Base-by-base conservation (phyloP, 2,888 invertebrate species). In the Pasiphila rectangulata region DNA sequence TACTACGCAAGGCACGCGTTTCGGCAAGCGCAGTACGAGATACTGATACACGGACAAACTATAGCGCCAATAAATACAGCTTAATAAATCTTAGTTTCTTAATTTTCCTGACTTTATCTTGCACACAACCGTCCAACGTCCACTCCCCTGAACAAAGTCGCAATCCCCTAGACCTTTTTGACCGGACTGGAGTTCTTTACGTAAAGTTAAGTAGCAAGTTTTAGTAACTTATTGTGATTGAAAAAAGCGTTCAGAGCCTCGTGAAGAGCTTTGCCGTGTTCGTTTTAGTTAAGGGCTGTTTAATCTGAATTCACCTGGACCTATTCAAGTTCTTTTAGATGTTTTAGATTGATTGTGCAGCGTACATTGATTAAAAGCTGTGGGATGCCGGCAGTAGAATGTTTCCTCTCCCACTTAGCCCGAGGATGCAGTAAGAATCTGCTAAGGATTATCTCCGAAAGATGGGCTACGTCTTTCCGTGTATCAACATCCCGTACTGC, bases 181-280 rank as follows among this genome's bases (percentile, higher is more conserved):
- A 41, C 6, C 27, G 35, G 34, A 46, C 51, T 51, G 49, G 25
- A 46, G 39, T 43, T 43, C 44, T 47, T 54, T 38, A 32, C 32
- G 16, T 19, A 32, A 41, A 50, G 15, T 45, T 56, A 57, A 63
- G 63, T 63, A 53, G 54, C 51, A 61, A 63, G 61, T 61, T 61
- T n/a, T 55, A 54, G 42, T 47, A 53, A 51, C 49, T 57, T 56
- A 60, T 60, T 57, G 57, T 56, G 52, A 57, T 56, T 56, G 58
- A 51, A 56, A 60, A 52, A 51, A 56, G 48, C 53, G 46, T 46
- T 56, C 37, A 56, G 17, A 10, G 23, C 50, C 48, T 41, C 37
- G 15, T 16, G n/a, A n/a, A 34, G 29, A 41, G 46, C 46, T 35
- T 51, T 52, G 32, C 46, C 50, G 24, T 50, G 50, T 50, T 15